These are phyloP conservation scores for Epicampocera succincta DNA, from an alignment of 2,888 invertebrate genomes.

Conservation along the genomic window DNA sequence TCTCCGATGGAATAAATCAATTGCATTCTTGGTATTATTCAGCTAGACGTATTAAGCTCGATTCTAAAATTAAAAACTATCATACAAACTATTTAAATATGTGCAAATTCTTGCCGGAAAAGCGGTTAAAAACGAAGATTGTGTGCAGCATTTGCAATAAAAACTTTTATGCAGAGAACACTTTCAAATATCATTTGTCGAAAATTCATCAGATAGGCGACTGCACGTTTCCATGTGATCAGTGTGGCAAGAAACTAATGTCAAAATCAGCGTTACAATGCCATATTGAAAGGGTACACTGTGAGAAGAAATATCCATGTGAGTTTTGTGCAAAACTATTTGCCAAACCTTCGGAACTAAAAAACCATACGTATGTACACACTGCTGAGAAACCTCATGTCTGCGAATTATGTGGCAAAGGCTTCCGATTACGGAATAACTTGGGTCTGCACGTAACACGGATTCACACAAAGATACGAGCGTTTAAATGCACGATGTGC, in stretches of 20 bases:
- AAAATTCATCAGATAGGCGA: slow-evolving; percentile 75
- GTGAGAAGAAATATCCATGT: slow-evolving; percentile 74
- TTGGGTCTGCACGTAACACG: slow-evolving; percentile 72
- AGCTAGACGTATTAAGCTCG: slow-evolving; percentile 46
- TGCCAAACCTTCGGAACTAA: slow-evolving; percentile 73
- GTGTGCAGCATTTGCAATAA: slow-evolving; percentile 74
- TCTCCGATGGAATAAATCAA: slow-evolving; percentile 73
- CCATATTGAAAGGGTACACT: slow-evolving; percentile 74
- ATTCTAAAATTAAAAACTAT: slow-evolving; percentile 58
- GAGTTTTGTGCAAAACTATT: slow-evolving; percentile 73
- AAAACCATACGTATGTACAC: slow-evolving; percentile 73
- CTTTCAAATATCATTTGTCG: slow-evolving; percentile 73
- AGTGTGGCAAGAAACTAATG: slow-evolving; percentile 73
- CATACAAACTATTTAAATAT: slow-evolving; percentile 72
- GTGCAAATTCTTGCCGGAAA: slow-evolving; percentile 73
- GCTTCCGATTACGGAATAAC: slow-evolving; percentile 73
- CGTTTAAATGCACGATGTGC: slow-evolving; percentile 71
- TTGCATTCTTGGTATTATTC: slow-evolving; percentile 76
- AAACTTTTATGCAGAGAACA: slow-evolving; percentile 71
- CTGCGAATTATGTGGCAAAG: slow-evolving; percentile 77
- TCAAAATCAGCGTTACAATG: slow-evolving; percentile 70
- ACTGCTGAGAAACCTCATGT: slow-evolving; percentile 75
- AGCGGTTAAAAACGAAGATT: slow-evolving; percentile 71
- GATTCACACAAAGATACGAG: slow-evolving; percentile 69
- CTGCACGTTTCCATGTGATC: slow-evolving; percentile 73